Evolutionary conservation across 2,113 vertebrate genomes (phyloP).

Genomic region (Conger conger): DNA sequence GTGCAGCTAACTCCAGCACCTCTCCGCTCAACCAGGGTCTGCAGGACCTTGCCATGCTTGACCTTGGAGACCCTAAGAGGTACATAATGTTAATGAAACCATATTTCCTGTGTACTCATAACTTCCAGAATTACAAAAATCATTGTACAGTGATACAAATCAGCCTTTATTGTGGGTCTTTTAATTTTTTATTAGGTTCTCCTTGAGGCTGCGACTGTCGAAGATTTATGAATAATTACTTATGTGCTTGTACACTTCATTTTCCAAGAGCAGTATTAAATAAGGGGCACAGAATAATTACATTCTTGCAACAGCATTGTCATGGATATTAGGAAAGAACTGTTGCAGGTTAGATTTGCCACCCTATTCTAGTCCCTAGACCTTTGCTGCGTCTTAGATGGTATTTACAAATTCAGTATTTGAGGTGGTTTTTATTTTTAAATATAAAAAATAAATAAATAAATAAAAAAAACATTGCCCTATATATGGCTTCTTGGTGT

Average conservation of each 20-base stretch:
- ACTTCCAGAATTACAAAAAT: neutral
- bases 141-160: neutral
- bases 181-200: neutral
- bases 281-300: neutral
- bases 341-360: neutral
- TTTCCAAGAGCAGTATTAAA: neutral
- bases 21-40: slow-evolving; percentile 42
- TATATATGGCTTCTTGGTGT: neutral
- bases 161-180: neutral
- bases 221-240: neutral
- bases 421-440: no score
- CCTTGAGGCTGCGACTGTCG: neutral
- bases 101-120: neutral
- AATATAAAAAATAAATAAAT: no score
- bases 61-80: slow-evolving; percentile 55
- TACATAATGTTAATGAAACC: slow-evolving; percentile 19
- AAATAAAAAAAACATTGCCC: no score
- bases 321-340: neutral
- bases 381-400: neutral
- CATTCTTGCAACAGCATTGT: neutral
- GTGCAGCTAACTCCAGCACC: slow-evolving; percentile 10
- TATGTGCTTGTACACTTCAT: neutral
- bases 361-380: neutral
- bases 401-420: no score
- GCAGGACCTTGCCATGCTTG: slow-evolving; percentile 60